These are phyloP conservation scores for Styela plicata DNA, from an alignment of 23 tunicate genomes.

Conservation along the genomic window DNA sequence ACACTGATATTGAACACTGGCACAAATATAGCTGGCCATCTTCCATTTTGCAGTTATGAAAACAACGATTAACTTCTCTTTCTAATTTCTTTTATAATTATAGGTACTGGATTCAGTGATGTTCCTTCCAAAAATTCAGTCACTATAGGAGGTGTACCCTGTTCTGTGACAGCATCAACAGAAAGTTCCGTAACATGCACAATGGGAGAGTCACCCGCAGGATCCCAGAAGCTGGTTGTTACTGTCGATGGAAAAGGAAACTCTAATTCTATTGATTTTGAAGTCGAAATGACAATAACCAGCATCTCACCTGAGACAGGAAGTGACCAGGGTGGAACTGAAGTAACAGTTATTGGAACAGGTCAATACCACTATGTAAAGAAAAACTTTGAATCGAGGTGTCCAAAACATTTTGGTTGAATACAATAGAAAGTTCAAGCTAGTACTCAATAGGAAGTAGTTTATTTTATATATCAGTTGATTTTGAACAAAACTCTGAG, in stretches of 20 bases:
- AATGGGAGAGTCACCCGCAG: constrained; percentile 52
- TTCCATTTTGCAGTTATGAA: too few relatives aligned
- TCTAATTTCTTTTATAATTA: too few relatives aligned
- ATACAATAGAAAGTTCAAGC: too few relatives aligned
- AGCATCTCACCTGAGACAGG: constrained; percentile 2
- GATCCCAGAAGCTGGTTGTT: constrained; percentile 34
- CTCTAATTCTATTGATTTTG: background rate
- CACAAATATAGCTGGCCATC: too few relatives aligned
- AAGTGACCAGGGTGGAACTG: constrained; percentile 20
- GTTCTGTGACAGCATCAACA: constrained; percentile 27
- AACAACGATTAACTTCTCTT: too few relatives aligned
- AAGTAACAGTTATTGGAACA: constrained; percentile 9
- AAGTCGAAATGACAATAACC: constrained; percentile 1
- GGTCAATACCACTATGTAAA: too few relatives aligned
- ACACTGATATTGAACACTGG: too few relatives aligned
- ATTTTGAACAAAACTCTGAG: too few relatives aligned
- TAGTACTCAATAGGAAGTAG: too few relatives aligned
- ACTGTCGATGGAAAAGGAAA: constrained; percentile 41
- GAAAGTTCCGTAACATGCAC: constrained; percentile 36
- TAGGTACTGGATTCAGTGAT: constrained; percentile 18
- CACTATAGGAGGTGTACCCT: constrained; percentile 39
- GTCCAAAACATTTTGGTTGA: too few relatives aligned
- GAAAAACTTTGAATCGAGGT: too few relatives aligned
- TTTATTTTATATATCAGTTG: too few relatives aligned
- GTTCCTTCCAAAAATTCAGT: background rate